Evolutionary conservation across 2,113 vertebrate species (phyloP).

Genomic region (Rostratula benghalensis): DNA sequence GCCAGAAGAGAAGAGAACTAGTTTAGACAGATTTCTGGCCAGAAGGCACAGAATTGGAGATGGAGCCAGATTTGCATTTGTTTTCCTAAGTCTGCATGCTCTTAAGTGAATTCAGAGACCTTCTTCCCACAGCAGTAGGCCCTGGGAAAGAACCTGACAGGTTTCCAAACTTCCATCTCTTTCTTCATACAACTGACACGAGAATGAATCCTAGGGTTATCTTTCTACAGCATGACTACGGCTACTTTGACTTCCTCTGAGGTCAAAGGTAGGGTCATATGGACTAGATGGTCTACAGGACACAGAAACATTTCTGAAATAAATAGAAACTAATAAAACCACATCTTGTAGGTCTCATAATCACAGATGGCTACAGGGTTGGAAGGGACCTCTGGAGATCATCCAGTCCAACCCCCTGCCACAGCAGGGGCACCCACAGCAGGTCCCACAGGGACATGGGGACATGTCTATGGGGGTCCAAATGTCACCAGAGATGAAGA

Average conservation of each 20-base stretch:
- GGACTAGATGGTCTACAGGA: not conserved
- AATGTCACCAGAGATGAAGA: no score
- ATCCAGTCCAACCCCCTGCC: no score
- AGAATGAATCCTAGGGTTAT: not conserved
- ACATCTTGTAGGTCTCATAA: not conserved
- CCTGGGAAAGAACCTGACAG: not conserved
- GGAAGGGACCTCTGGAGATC: no score
- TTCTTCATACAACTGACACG: not conserved
- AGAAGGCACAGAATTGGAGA: not conserved
- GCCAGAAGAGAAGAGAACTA: not conserved
- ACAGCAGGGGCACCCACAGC: no score
- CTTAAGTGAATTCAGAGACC: not conserved
- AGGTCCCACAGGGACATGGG: no score
- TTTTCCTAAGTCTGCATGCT: not conserved
- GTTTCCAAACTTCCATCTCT: not conserved
- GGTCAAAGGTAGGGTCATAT: not conserved
- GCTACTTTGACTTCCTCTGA: not conserved
- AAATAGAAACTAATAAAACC: constrained; percentile 7
- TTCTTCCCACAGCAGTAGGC: not conserved
- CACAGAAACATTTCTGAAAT: not conserved
- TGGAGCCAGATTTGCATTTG: not conserved
- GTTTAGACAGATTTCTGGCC: not conserved
- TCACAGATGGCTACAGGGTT: no score
- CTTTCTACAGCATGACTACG: not conserved
- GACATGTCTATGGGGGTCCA: no score